Evolutionary conservation across 1,140 invertebrate genomes (phyloP).

Genomic region (Pseudomyrmex gracilis): DNA sequence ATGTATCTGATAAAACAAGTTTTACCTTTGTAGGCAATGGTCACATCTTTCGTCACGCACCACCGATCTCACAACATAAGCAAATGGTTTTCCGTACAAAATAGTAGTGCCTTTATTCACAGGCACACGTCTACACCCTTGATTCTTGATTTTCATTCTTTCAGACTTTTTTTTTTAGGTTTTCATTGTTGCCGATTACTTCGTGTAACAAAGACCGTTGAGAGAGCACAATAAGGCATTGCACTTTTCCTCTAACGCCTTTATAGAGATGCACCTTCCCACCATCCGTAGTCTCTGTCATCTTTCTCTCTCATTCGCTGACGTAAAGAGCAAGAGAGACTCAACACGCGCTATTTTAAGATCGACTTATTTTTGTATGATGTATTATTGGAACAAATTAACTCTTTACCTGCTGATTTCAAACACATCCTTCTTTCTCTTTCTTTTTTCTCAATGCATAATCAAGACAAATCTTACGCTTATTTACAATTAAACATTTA

Average conservation of each 20-base stretch:
- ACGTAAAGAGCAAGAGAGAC: conserved; percentile 23
- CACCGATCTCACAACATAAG: conserved; percentile 86
- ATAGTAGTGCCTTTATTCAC: conserved; percentile 83
- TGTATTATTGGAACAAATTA: conserved; percentile 61
- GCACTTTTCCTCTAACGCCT: conserved; percentile 25
- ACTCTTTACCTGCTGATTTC: conserved; percentile 47
- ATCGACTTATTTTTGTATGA: conserved; percentile 58
- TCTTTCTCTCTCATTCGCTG: conserved; percentile 5
- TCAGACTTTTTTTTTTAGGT: conserved; percentile 9
- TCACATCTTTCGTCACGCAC: conserved; percentile 87
- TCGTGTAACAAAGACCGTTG: background rate
- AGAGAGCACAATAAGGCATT: conserved; percentile 4
- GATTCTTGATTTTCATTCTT: conserved; percentile 59
- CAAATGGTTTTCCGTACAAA: conserved; percentile 87
- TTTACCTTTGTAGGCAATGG: conserved; percentile 86
- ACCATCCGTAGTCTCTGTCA: conserved; percentile 1
- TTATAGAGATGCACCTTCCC: conserved; percentile 12
- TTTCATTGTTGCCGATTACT: conserved; percentile 8
- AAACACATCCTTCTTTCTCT: conserved; percentile 7
- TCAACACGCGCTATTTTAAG: conserved; percentile 60
- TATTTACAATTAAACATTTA: conserved; percentile 72
- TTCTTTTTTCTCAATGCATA: conserved; percentile 14
- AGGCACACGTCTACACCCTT: conserved; percentile 18
- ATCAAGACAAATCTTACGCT: conserved; percentile 55
- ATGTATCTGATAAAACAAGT: conserved; percentile 23